phyloP scores from a whole-genome alignment of 1,140 invertebrate genomes.

The Pseudomyrmex sp. region DNA sequence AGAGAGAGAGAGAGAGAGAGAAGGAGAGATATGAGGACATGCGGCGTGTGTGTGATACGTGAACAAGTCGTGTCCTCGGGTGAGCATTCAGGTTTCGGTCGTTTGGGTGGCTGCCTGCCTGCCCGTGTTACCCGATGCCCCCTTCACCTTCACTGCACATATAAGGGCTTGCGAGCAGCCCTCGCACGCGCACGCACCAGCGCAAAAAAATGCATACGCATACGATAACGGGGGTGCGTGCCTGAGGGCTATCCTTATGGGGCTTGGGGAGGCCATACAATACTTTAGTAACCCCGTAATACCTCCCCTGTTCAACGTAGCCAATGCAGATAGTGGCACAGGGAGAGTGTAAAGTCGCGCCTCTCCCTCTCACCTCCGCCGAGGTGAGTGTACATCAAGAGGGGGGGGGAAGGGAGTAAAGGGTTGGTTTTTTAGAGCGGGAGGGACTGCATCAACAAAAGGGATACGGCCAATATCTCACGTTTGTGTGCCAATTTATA shows the following conservation, averaged over 20 bases:
- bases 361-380: background rate
- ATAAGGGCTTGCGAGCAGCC: constrained; percentile 80
- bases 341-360: constrained; percentile 78
- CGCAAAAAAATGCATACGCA: constrained; percentile 83
- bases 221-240: constrained; percentile 82
- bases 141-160: constrained; percentile 77
- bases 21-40: constrained; percentile 27
- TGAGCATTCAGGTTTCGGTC: constrained; percentile 77
- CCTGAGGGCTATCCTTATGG: constrained; percentile 79
- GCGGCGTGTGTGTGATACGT: constrained; percentile 1
- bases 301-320: constrained; percentile 71
- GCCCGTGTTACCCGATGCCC: constrained; percentile 83
- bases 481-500: constrained; percentile 68
- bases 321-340: constrained; percentile 60
- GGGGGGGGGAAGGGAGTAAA: constrained; percentile 61
- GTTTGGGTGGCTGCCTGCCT: constrained; percentile 73
- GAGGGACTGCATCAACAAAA: constrained; percentile 64
- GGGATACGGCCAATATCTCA: constrained; percentile 59
- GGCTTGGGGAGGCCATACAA: constrained; percentile 75
- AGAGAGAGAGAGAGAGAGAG: too few relatives aligned
- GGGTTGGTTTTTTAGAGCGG: constrained; percentile 52
- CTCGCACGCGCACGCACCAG: constrained; percentile 76
- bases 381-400: constrained; percentile 24
- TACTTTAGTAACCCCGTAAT: constrained; percentile 78
- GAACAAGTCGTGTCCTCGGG: constrained; percentile 59